Base-by-base conservation (phyloP, 2,888 invertebrate species). In the Hyposoter dolosus region DNA sequence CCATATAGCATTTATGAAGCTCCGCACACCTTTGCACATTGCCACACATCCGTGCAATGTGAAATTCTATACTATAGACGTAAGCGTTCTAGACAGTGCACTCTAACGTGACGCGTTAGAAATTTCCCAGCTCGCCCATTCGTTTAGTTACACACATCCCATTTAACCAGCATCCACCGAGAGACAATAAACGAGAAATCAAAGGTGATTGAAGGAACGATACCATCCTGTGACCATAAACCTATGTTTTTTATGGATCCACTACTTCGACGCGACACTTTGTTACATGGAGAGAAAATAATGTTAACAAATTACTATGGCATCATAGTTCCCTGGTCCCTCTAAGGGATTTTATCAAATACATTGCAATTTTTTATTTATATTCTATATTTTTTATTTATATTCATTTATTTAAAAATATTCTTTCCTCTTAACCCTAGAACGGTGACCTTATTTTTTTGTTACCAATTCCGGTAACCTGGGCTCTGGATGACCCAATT, bases 61-160 rank as follows among this genome's bases (percentile, higher is more conserved):
- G 40, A 17, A 23, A 50, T 63, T 56, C 56, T 17, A 12, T 50
- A 53, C 56, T 56, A 45, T 47, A 68, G 71, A 80, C 79, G 35
- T 77, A 65, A 77, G 79, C 76, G 80, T 35, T 82, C 74, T 65
- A 71, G 81, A 71, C 83, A 77, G 56, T 50, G 65, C 28, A 60
- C 23, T 23, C 23, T 74, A 50, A 56, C 56, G 56, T 68, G 78
- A 83, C 75, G 40, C 78, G 65, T 69, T 72, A 83, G 75, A 81
- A 82, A 85, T 86, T 86, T 83, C 79, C 71, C 74, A 76, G 76
- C 72, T 40, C 66, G 45, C 28, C 56, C 68, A 63, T 80, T 78
- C 50, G 60, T 63, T 71, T 76, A 68, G 53, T 78, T n/a, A 69
- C 28, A 47, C 40, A 17, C 53, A 69, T 19, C 45, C 40, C 43